Percentiles rank a stretch among this genome's conserved stretches.
Evolutionary conservation across 1,140 invertebrate species (phyloP).

Genomic region (Diabrotica virgifera): DNA sequence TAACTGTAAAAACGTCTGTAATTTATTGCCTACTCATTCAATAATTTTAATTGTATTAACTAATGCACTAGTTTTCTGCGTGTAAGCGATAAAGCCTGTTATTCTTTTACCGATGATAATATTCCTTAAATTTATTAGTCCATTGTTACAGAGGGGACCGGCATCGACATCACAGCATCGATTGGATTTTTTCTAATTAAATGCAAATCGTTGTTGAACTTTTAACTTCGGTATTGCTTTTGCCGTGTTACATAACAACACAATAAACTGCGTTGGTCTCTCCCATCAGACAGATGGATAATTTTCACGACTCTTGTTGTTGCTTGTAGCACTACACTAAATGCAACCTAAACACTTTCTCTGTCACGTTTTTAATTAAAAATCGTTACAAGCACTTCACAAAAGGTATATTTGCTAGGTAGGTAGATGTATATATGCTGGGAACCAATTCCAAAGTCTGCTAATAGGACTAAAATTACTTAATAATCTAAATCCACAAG

Average conservation of each 20-base stretch:
- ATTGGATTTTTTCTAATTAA: neutral
- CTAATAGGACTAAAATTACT: too few relatives aligned
- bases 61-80: too few relatives aligned
- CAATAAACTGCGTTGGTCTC: constrained; percentile 1
- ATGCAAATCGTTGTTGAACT: constrained; percentile 2
- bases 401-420: neutral
- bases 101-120: too few relatives aligned
- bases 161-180: neutral
- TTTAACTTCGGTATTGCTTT: neutral
- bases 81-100: too few relatives aligned
- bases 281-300: neutral
- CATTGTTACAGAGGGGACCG: neutral
- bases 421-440: neutral
- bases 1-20: too few relatives aligned
- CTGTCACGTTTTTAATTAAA: constrained; percentile 2
- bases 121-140: neutral
- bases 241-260: constrained; percentile 1
- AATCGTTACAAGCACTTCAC: constrained; percentile 1
- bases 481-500: too few relatives aligned
- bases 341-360: constrained; percentile 1
- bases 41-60: too few relatives aligned
- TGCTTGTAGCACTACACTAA: constrained; percentile 1
- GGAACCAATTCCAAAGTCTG: neutral
- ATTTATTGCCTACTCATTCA: too few relatives aligned
- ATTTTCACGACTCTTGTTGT: neutral